These are phyloP conservation scores for Tipula unca DNA, from an alignment of 2,888 invertebrate genomes.

Conservation along the genomic window DNA sequence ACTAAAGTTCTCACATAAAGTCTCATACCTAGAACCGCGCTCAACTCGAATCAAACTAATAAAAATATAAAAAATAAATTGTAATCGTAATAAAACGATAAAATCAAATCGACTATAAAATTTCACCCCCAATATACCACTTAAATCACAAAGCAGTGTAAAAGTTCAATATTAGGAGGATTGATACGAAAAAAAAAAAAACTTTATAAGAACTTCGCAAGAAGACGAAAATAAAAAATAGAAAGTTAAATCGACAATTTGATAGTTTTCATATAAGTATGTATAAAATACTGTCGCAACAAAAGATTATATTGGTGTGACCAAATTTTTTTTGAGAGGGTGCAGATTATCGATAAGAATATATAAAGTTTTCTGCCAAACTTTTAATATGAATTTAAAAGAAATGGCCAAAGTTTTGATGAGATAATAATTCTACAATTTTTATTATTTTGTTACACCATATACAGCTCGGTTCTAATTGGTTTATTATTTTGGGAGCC, in stretches of 20 bases:
- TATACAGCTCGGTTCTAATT: not conserved
- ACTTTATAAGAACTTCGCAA: not conserved
- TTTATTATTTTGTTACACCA: not conserved
- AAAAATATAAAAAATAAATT: not conserved
- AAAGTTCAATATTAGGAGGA: not conserved
- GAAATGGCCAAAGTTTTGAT: constrained; percentile 8
- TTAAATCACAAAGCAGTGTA: not conserved
- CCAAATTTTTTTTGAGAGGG: not conserved
- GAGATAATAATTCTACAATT: not conserved
- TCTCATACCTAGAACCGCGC: not conserved
- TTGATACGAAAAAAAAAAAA: not conserved
- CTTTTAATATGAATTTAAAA: constrained; percentile 2
- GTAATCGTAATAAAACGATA: not conserved
- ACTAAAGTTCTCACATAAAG: not conserved
- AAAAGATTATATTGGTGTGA: not conserved
- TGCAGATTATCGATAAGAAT: not conserved
- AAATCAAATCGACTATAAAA: not conserved
- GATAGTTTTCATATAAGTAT: not conserved
- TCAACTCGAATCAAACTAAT: not conserved
- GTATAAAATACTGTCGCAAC: not conserved
- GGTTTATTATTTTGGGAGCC: not conserved
- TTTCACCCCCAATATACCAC: not conserved
- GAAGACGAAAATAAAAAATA: not conserved
- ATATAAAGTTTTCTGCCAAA: not conserved
- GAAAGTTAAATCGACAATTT: not conserved